These are phyloP conservation scores for Actinernus sp. DNA, from an alignment of 92 coral and sea anemone genomes.

Conservation along the genomic window DNA sequence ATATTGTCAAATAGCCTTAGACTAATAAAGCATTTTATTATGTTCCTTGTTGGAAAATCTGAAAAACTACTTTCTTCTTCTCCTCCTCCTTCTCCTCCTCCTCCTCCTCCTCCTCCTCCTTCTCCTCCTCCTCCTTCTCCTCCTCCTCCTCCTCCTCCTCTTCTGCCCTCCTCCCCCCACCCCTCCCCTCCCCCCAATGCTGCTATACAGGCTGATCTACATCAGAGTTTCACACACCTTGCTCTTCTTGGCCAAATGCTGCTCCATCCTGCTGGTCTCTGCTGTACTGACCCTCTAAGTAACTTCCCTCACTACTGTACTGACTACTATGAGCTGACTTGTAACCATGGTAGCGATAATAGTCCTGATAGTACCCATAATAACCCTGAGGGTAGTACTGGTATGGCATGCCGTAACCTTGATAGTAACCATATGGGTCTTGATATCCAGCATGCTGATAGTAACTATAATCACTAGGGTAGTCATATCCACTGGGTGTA, in stretches of 20 bases:
- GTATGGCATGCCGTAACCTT: conserved; percentile 1
- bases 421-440: conserved; percentile 12
- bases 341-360: conserved; percentile 39
- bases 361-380: conserved; percentile 29
- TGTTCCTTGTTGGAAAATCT: no score
- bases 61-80: no score
- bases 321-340: conserved; percentile 39
- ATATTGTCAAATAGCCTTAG: no score
- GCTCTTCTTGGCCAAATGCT: background rate
- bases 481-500: conserved; percentile 13
- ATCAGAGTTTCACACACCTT: no score
- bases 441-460: background rate
- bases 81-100: no score
- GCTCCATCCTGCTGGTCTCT: background rate
- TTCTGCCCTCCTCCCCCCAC: no score
- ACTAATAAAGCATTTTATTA: no score
- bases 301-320: conserved; percentile 30
- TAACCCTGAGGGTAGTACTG: background rate
- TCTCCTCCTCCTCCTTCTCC: no score
- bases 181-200: no score
- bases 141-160: no score
- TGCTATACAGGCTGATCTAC: no score
- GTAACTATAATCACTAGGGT: conserved; percentile 2
- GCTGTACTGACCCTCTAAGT: conserved; percentile 1
- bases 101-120: no score